A percentile compares a stretch with the other conserved stretches of the same genome.
phyloP scores from a whole-genome alignment of 2,797 vertebrate species.

The Huso huso region DNA sequence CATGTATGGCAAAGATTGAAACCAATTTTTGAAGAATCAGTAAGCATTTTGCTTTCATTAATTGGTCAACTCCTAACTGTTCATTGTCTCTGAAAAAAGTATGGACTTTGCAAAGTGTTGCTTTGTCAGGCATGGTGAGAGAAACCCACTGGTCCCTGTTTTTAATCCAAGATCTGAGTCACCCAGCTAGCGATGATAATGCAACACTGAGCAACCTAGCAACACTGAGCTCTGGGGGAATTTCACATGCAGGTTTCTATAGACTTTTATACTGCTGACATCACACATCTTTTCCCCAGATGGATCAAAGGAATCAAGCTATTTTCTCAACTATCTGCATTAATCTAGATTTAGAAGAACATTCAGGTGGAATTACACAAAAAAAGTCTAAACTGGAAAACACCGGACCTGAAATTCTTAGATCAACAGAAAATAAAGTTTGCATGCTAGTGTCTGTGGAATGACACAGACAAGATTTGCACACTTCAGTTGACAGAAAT shows the following conservation, averaged over 20 bases:
- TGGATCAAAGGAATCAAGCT: conserved; percentile 1
- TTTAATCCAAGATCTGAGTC: conserved; percentile 1
- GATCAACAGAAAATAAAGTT: background rate
- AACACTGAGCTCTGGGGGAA: conserved; percentile 1
- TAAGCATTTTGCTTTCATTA: too few relatives aligned
- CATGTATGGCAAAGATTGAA: background rate
- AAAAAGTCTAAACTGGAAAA: too few relatives aligned
- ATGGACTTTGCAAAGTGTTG: too few relatives aligned
- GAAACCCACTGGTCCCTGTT: background rate
- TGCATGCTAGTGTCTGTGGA: background rate
- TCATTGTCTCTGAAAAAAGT: too few relatives aligned
- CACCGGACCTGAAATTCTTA: background rate
- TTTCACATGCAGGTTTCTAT: background rate
- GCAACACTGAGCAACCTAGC: background rate
- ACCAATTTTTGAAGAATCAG: too few relatives aligned
- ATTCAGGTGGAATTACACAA: too few relatives aligned
- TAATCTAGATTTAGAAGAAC: too few relatives aligned
- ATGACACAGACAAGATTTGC: background rate
- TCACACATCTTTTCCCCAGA: conserved; percentile 1
- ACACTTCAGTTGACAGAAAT: background rate
- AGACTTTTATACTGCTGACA: conserved; percentile 4
- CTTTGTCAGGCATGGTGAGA: background rate
- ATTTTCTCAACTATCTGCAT: too few relatives aligned
- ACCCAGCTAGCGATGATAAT: background rate
- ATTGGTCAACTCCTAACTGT: too few relatives aligned